phyloP scores from a whole-genome alignment of 2,888 invertebrate genomes.

The Cloeon dipterum region DNA sequence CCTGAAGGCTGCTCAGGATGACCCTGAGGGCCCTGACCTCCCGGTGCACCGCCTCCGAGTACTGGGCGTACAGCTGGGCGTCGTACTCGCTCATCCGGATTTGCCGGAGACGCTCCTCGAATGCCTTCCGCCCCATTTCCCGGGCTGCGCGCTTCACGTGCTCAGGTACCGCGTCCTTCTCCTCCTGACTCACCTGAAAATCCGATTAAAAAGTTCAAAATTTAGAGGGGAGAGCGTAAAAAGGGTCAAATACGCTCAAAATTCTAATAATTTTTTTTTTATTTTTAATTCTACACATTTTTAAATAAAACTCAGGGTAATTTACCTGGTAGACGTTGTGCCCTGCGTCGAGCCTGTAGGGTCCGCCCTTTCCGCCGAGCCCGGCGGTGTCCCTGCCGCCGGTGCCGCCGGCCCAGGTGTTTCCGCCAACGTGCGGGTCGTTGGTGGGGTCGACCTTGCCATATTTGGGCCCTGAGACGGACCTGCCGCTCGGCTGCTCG shows the following conservation, averaged over 20 bases:
- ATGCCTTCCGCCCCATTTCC: conserved; percentile 81
- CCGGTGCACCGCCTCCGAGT: conserved; percentile 48
- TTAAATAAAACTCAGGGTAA: too few species aligned
- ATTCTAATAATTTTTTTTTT: not conserved
- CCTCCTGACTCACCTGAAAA: conserved; percentile 51
- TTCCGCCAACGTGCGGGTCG: conserved; percentile 87
- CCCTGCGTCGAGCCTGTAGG: conserved; percentile 81
- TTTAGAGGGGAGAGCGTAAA: not conserved
- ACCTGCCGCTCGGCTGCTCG: conserved; percentile 38
- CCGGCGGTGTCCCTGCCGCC: conserved; percentile 89
- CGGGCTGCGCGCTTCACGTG: conserved; percentile 71
- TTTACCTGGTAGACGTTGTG: conserved; percentile 71
- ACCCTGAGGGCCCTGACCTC: conserved; percentile 72
- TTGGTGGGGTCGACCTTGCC: conserved; percentile 80
- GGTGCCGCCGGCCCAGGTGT: conserved; percentile 90
- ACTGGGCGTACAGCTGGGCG: conserved; percentile 64
- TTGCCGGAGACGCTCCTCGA: conserved; percentile 63
- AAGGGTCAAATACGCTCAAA: not conserved
- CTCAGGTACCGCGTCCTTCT: conserved; percentile 76
- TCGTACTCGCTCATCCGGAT: conserved; percentile 92
- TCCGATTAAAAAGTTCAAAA: not conserved
- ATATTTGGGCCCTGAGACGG: conserved; percentile 61
- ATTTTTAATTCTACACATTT: conserved; percentile 4
- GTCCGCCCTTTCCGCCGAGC: conserved; percentile 87
- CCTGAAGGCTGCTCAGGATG: conserved; percentile 66